Evolutionary conservation across 1,140 invertebrate genomes (phyloP).

Genomic region (Brachionus paranguensis): DNA sequence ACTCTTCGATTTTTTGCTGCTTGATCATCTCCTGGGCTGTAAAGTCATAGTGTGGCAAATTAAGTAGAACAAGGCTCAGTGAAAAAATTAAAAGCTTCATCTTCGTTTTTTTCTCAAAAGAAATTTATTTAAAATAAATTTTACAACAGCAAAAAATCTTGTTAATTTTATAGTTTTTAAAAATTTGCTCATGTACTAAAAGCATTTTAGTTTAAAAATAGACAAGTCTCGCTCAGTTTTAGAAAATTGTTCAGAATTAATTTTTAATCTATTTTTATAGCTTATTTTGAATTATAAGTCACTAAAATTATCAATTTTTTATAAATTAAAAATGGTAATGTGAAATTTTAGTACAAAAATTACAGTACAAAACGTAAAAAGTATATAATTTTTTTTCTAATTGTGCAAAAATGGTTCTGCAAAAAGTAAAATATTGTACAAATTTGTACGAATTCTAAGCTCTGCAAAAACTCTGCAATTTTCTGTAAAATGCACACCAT

Average conservation of each 20-base stretch:
- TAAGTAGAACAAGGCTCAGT: neutral
- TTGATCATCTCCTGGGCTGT: conserved; percentile 17
- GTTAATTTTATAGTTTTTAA: neutral
- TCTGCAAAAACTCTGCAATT: too few relatives aligned
- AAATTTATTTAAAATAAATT: neutral
- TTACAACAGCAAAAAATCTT: neutral
- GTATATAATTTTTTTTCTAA: too few relatives aligned
- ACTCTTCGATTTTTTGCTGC: conserved; percentile 5
- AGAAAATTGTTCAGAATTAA: neutral
- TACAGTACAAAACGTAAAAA: too few relatives aligned
- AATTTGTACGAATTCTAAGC: too few relatives aligned
- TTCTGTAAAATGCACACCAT: too few relatives aligned
- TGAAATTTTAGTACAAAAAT: too few relatives aligned
- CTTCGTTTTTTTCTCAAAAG: neutral
- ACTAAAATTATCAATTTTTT: too few relatives aligned
- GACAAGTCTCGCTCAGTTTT: neutral
- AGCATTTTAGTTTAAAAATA: neutral
- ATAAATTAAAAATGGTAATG: too few relatives aligned
- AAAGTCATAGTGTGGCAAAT: neutral
- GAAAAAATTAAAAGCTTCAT: neutral
- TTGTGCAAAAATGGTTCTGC: too few relatives aligned
- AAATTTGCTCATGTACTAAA: neutral
- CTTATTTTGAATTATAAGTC: neutral
- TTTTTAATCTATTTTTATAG: neutral
- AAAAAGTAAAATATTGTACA: too few relatives aligned